Conservation (phyloP, 1,140 invertebrate species). For the Brachionus plicatilis region DNA sequence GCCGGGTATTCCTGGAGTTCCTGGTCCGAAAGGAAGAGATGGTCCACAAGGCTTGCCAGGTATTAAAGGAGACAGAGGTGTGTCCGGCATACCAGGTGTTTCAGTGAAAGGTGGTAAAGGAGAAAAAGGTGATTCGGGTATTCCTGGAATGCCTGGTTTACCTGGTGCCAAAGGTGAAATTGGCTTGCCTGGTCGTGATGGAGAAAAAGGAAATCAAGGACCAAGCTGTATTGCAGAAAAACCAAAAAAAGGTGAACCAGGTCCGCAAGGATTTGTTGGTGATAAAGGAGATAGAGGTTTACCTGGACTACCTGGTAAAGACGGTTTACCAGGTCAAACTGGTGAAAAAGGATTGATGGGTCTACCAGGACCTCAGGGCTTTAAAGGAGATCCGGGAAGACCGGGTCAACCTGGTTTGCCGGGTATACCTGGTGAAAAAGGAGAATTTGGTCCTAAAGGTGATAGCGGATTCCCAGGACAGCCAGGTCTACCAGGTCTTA, state of each 20-base stretch:
- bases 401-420: slow-evolving; percentile 23
- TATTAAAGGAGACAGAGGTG: not conserved
- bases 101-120: not conserved
- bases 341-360: not conserved
- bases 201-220: not conserved
- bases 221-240: slow-evolving; percentile 39
- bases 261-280: not conserved
- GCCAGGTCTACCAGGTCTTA: slow-evolving; percentile 33
- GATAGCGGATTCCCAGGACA: slow-evolving; percentile 57
- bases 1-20: slow-evolving; percentile 10
- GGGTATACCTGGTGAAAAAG: slow-evolving; percentile 39
- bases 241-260: not conserved
- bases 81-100: not conserved
- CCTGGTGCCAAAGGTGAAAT: slow-evolving; percentile 29
- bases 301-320: slow-evolving; percentile 29
- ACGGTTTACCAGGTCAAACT: not conserved
- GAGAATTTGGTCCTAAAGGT: slow-evolving; percentile 42
- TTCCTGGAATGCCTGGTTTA: slow-evolving; percentile 32
- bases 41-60: not conserved
- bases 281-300: slow-evolving; percentile 21
- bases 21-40: not conserved
- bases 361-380: not conserved
- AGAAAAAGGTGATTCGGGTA: not conserved
- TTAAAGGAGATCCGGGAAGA: slow-evolving; percentile 22
- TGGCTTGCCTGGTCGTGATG: not conserved